Evolutionary conservation across 2,888 invertebrate species (phyloP), one percentile per base, ranked within the genome.

Genomic region (Molorchus minor): DNA sequence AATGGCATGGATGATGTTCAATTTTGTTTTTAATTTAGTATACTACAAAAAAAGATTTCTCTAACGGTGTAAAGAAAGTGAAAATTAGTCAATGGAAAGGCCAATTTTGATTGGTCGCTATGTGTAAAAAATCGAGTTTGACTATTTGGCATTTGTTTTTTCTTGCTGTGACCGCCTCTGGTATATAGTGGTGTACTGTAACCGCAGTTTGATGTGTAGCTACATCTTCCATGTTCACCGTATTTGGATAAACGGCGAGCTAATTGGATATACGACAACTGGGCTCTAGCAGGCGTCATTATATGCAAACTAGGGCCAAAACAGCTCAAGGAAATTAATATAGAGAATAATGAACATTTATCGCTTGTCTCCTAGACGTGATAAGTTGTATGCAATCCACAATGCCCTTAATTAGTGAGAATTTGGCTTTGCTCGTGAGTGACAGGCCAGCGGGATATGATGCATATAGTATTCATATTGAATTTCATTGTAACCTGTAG

Each of bases 241-340:
- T 21, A 49, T 1, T 49, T 36, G 15, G 38, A 38, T 38, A 38
- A 19, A 38, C 36, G 17, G 38, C 25, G 20, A 29, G 29, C 38
- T 12, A 16, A 29, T 40, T 21, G 49, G 25, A 21, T 49, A 49
- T n/a, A n/a, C n/a, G n/a, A n/a, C n/a, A n/a, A n/a, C n/a, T n/a
- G 29, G 38, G 38, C 38, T 38, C 25, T 36, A 45, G 16, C 38
- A 29, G 36, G n/a, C 38, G 15, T 25, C 25, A 17, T 49, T 49
- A 38, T 38, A 25, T 25, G 16, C 15, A 25, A 58, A 43, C 49
- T 47, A 20, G 8, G 25, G 30, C 52, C 49, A 49, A 47, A 56
- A 57, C 54, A 54, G 44, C 54, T 53, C 8, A 7, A 19, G 44
- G 54, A 47, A 49, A 57, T 61, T 61, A 61, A 54, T 45, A 53